phyloP scores from a whole-genome alignment of 2,797 vertebrate genomes.

The Hippoglossus hippoglossus region DNA sequence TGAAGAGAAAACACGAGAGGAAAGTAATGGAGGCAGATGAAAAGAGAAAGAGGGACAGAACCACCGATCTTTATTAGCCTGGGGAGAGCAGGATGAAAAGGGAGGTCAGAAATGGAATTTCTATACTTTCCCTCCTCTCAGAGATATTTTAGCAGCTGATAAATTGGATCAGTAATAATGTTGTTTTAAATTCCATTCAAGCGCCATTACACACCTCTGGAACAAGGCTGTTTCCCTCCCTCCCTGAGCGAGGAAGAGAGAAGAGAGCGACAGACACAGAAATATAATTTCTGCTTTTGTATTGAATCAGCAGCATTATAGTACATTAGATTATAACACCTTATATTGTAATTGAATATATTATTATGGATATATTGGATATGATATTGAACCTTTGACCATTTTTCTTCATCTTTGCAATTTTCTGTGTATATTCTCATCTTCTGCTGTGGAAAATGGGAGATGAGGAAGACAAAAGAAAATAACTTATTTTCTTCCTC shows the following conservation, averaged over 20 bases:
- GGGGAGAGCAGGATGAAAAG: slow-evolving; percentile 5
- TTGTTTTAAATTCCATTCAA: slow-evolving; percentile 63
- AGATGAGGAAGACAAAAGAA: not conserved
- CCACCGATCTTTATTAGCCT: not conserved
- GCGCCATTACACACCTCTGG: slow-evolving; percentile 56
- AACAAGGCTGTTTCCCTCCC: slow-evolving; percentile 23
- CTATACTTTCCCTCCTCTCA: slow-evolving; percentile 30
- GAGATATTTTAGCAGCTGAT: slow-evolving; percentile 49
- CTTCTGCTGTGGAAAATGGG: not conserved
- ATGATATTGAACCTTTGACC: not conserved
- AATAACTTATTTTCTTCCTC: not conserved
- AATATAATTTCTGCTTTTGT: not conserved
- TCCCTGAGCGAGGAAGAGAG: not conserved
- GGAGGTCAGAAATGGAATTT: slow-evolving; percentile 18
- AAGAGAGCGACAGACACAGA: not conserved
- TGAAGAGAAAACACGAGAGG: slow-evolving; percentile 1
- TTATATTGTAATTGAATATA: no score
- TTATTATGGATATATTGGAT: not conserved
- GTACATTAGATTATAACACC: not conserved
- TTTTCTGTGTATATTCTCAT: not conserved
- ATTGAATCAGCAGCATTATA: not conserved
- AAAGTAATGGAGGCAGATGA: slow-evolving; percentile 30
- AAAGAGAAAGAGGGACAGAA: slow-evolving; percentile 12
- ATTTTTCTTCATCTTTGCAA: not conserved
- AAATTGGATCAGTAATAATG: slow-evolving; percentile 70